phyloP scores from a whole-genome alignment of 2,888 invertebrate species.

The Sylvicola fuscatus region DNA sequence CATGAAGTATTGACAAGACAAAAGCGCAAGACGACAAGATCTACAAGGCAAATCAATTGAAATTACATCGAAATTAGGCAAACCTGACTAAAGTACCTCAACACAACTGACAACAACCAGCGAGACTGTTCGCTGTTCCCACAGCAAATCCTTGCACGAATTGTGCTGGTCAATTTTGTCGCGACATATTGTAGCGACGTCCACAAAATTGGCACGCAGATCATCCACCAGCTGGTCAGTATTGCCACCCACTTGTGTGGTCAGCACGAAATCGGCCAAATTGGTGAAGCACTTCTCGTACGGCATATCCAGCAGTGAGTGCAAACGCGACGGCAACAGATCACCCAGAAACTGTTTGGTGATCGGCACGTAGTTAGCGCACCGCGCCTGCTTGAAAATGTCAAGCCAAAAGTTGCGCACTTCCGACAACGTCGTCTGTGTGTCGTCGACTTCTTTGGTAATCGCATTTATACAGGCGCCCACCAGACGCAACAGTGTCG shows the following conservation, averaged over 20 bases:
- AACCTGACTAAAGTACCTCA: constrained; percentile 28
- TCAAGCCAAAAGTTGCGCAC: constrained; percentile 14
- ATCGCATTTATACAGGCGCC: constrained; percentile 21
- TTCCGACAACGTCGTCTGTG: background rate
- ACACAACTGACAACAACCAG: constrained; percentile 36
- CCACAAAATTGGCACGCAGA: constrained; percentile 16
- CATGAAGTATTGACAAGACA: constrained; percentile 19
- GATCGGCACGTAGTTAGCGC: constrained; percentile 17
- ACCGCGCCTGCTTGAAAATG: constrained; percentile 17
- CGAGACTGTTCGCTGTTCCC: constrained; percentile 29
- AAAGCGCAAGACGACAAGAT: constrained; percentile 23
- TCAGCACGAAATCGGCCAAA: constrained; percentile 19
- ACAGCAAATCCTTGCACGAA: constrained; percentile 22
- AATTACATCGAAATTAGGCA: background rate
- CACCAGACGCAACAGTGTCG: constrained; percentile 18
- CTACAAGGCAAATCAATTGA: constrained; percentile 11
- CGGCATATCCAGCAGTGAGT: constrained; percentile 19
- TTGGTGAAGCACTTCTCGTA: constrained; percentile 23
- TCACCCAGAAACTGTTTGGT: constrained; percentile 25
- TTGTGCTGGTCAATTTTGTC: constrained; percentile 24
- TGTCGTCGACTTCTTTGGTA: constrained; percentile 2
- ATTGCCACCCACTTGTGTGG: background rate
- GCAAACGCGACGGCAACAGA: constrained; percentile 22
- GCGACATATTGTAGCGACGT: constrained; percentile 15
- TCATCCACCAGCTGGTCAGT: background rate